These are phyloP conservation scores for Acleris laterana DNA, from an alignment of 2,888 invertebrate genomes.

Conservation along the genomic window DNA sequence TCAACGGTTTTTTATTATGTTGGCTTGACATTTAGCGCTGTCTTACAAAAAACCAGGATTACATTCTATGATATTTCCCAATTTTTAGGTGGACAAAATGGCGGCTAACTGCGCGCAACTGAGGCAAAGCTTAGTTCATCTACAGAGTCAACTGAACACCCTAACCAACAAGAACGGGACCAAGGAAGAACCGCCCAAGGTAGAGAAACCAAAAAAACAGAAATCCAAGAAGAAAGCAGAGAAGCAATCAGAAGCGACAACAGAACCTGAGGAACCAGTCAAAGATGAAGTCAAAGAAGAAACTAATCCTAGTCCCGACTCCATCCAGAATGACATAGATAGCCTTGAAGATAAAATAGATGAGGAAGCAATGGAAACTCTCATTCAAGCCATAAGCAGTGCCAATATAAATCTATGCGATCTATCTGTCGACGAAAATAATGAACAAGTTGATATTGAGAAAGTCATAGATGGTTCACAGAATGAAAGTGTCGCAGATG, in stretches of 20 bases:
- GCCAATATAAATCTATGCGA: slow-evolving; percentile 66
- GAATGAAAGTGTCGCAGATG: slow-evolving; percentile 32
- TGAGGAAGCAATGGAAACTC: slow-evolving; percentile 63
- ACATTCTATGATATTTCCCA: not conserved
- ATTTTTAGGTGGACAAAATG: slow-evolving; percentile 83
- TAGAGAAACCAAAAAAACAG: slow-evolving; percentile 66
- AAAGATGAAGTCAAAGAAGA: slow-evolving; percentile 33
- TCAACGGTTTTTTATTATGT: no score
- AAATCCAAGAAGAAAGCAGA: slow-evolving; percentile 57
- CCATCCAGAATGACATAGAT: slow-evolving; percentile 29
- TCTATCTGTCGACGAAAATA: slow-evolving; percentile 57
- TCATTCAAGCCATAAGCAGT: slow-evolving; percentile 68
- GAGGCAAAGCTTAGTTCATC: slow-evolving; percentile 83
- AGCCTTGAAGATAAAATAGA: slow-evolving; percentile 55
- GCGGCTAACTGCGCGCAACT: slow-evolving; percentile 85
- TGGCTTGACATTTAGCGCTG: no score
- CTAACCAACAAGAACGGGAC: slow-evolving; percentile 62
- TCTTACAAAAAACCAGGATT: not conserved
- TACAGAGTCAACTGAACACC: slow-evolving; percentile 83
- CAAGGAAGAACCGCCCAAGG: slow-evolving; percentile 64
- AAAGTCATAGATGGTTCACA: slow-evolving; percentile 40
- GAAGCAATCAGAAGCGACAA: slow-evolving; percentile 51
- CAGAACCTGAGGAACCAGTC: slow-evolving; percentile 43
- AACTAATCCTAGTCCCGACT: slow-evolving; percentile 41
- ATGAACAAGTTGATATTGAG: slow-evolving; percentile 41